Conservation (phyloP, 2,888 invertebrate genomes). For the Melieria crassipennis region DNA sequence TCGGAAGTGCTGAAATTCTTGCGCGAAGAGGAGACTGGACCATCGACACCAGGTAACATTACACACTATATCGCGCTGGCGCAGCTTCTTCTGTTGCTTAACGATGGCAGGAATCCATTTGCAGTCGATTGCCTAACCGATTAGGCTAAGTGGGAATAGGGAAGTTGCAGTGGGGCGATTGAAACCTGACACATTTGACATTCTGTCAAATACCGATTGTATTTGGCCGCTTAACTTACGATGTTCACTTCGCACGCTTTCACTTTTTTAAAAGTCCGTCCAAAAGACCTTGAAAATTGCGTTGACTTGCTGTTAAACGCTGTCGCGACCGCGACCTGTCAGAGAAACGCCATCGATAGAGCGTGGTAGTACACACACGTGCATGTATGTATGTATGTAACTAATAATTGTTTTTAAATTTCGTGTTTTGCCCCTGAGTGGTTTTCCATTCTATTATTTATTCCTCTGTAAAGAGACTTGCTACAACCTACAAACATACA, state of each 20-base stretch:
- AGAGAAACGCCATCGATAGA: too few relatives aligned
- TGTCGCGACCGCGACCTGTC: too few relatives aligned
- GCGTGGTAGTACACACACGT: too few relatives aligned
- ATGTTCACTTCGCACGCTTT: background rate
- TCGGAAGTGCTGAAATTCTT: conserved; percentile 92
- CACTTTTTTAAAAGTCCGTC: conserved; percentile 24
- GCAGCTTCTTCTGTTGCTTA: conserved; percentile 55
- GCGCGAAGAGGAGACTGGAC: conserved; percentile 85
- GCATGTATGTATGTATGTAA: background rate
- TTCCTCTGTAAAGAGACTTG: too few relatives aligned
- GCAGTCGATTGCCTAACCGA: conserved; percentile 52
- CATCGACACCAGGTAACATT: conserved; percentile 73
- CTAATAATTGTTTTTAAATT: conserved; percentile 15
- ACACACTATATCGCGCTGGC: conserved; percentile 58
- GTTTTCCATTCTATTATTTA: too few relatives aligned
- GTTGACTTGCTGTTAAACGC: conserved; percentile 6
- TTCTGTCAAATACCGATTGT: too few relatives aligned
- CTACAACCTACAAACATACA: too few relatives aligned
- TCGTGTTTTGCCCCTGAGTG: too few relatives aligned
- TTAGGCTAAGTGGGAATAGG: conserved; percentile 35
- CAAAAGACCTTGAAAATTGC: conserved; percentile 8
- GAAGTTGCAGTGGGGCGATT: too few relatives aligned
- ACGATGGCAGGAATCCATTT: conserved; percentile 58
- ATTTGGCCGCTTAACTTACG: too few relatives aligned
- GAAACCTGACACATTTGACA: too few relatives aligned